phyloP scores from a whole-genome alignment of 2,797 vertebrate genomes.

The Spinus pinus region DNA sequence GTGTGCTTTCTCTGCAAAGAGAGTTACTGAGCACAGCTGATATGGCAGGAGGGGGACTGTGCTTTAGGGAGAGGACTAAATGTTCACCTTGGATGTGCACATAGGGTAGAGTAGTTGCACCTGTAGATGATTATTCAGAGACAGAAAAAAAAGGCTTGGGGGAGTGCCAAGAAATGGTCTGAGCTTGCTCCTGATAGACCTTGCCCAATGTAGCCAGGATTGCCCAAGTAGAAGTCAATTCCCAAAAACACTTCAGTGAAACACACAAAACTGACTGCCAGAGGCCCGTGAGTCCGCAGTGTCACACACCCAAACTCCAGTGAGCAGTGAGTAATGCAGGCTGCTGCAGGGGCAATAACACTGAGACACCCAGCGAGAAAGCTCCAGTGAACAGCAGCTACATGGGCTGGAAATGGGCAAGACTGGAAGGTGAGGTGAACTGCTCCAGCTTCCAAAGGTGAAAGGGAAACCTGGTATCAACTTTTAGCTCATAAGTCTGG shows the following conservation, averaged over 20 bases:
- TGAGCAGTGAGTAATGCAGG: not conserved
- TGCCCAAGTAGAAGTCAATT: not conserved
- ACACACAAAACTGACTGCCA: not conserved
- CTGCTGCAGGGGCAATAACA: not conserved
- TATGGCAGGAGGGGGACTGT: not conserved
- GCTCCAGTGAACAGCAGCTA: not conserved
- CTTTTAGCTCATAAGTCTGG: not conserved
- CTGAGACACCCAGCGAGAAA: not conserved
- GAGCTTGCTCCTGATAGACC: not conserved
- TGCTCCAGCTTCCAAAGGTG: not conserved
- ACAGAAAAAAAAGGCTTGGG: not conserved
- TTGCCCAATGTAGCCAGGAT: not conserved
- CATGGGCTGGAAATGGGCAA: not conserved
- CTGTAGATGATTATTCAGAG: not conserved
- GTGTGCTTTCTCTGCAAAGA: not conserved
- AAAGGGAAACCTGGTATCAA: not conserved
- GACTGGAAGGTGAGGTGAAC: not conserved
- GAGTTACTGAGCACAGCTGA: not conserved
- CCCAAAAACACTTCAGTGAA: not conserved
- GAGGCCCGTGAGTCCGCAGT: not conserved
- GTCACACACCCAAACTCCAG: not conserved
- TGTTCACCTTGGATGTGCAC: not conserved
- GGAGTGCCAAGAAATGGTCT: not conserved
- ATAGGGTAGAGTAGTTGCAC: not conserved
- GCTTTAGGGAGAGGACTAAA: not conserved